Evolutionary conservation across 2,888 invertebrate species (phyloP).

Genomic region (Amiota mariae): DNA sequence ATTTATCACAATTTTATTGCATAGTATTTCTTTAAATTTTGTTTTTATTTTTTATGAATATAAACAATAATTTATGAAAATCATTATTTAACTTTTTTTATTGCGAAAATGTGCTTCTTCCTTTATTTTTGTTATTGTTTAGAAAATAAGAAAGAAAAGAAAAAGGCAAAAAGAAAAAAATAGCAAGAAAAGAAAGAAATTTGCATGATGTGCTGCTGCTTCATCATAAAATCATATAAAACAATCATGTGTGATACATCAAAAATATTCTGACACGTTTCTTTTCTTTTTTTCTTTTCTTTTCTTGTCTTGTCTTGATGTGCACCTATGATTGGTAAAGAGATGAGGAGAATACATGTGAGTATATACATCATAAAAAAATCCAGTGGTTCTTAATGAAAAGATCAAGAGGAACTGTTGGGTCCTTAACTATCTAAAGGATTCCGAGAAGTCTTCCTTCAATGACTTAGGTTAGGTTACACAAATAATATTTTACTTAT

Average conservation of each 20-base stretch:
- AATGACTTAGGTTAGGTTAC: no score
- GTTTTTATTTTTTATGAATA: neutral
- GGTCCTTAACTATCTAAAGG: no score
- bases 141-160: neutral
- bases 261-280: conserved; percentile 63
- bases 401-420: no score
- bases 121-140: conserved; percentile 1
- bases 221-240: neutral
- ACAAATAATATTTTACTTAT: no score
- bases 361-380: no score
- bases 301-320: neutral
- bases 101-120: neutral
- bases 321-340: no score
- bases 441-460: no score
- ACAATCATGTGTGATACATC: conserved; percentile 47
- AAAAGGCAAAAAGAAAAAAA: neutral
- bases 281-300: no score
- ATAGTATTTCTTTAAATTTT: neutral
- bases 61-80: neutral
- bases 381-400: no score
- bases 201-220: neutral
- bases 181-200: no score
- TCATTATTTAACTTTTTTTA: conserved; percentile 9
- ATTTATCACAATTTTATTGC: conserved; percentile 30
- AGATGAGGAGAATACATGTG: no score